These are phyloP conservation scores for Tachysurus fulvidraco DNA, from an alignment of 2,113 vertebrate species.

Conservation along the genomic window DNA sequence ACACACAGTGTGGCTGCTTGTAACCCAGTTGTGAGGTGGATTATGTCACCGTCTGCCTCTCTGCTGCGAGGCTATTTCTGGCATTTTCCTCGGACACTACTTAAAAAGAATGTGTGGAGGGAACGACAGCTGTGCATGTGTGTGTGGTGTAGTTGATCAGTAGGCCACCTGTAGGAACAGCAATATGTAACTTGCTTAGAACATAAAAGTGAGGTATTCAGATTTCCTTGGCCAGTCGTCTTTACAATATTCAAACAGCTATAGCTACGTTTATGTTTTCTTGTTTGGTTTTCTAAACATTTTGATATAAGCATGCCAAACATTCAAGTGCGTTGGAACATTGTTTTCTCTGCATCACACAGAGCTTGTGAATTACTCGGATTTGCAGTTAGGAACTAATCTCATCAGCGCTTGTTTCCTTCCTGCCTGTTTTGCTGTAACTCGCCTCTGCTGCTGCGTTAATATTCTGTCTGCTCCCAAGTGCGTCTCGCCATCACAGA, in stretches of 20 bases:
- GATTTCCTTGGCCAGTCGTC: neutral
- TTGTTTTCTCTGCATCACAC: conserved; percentile 8
- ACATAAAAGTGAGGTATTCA: neutral
- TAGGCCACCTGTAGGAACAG: conserved; percentile 6
- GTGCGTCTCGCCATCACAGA: neutral
- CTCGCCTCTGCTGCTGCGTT: neutral
- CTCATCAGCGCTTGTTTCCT: conserved; percentile 34
- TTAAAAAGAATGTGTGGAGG: neutral
- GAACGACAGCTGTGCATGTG: conserved; percentile 10
- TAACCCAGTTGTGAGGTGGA: conserved; percentile 30
- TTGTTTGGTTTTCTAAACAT: neutral
- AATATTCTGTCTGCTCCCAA: neutral
- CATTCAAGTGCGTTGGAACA: neutral
- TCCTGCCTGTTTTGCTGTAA: conserved; percentile 17
- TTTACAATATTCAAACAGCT: neutral
- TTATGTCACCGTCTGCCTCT: conserved; percentile 41
- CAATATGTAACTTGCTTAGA: too few relatives aligned
- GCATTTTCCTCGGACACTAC: conserved; percentile 30
- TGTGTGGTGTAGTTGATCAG: conserved; percentile 7
- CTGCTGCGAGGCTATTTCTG: conserved; percentile 33
- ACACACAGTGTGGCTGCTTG: conserved; percentile 1
- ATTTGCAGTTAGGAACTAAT: conserved; percentile 36
- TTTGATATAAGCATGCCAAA: neutral
- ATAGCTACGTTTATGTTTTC: neutral
- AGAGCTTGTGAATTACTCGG: neutral